Conservation (phyloP, 2,797 vertebrate genomes). For the Oryzias dopingdopingensis region DNA sequence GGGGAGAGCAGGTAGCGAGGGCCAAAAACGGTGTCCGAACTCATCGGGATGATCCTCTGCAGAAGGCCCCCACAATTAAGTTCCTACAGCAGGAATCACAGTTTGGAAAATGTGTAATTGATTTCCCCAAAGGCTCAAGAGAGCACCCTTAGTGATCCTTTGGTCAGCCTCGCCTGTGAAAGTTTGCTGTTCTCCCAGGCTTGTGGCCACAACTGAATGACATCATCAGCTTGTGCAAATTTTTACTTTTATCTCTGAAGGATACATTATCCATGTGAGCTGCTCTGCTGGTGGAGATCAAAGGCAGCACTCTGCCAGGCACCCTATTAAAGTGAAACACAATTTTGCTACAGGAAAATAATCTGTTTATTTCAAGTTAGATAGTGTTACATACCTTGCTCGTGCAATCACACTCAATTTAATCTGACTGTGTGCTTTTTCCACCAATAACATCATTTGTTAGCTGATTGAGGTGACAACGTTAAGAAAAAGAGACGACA, state of each 20-base stretch:
- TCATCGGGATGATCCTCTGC: constrained; percentile 81
- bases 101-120: constrained; percentile 72
- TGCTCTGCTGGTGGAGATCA: constrained; percentile 72
- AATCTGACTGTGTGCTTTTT: constrained; percentile 52
- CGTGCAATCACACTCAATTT: constrained; percentile 52
- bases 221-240: constrained; percentile 79
- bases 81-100: constrained; percentile 68
- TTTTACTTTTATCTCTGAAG: constrained; percentile 84
- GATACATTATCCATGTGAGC: constrained; percentile 83
- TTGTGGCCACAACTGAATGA: constrained; percentile 71
- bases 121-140: constrained; percentile 75
- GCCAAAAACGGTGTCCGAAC: constrained; percentile 80
- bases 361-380: constrained; percentile 80
- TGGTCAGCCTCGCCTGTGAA: constrained; percentile 67
- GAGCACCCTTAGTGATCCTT: constrained; percentile 69
- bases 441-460: constrained; percentile 30
- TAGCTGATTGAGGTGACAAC: constrained; percentile 46
- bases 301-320: constrained; percentile 77
- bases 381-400: constrained; percentile 74
- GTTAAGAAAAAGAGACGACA: constrained; percentile 39
- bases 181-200: constrained; percentile 75
- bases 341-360: constrained; percentile 80
- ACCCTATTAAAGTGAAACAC: constrained; percentile 79
- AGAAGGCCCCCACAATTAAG: constrained; percentile 74
- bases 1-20: constrained; percentile 58